Evolutionary conservation across 2,797 vertebrate genomes (phyloP), one percentile per base, ranked within the genome.

Genomic region (Lycodopsis pacificus): DNA sequence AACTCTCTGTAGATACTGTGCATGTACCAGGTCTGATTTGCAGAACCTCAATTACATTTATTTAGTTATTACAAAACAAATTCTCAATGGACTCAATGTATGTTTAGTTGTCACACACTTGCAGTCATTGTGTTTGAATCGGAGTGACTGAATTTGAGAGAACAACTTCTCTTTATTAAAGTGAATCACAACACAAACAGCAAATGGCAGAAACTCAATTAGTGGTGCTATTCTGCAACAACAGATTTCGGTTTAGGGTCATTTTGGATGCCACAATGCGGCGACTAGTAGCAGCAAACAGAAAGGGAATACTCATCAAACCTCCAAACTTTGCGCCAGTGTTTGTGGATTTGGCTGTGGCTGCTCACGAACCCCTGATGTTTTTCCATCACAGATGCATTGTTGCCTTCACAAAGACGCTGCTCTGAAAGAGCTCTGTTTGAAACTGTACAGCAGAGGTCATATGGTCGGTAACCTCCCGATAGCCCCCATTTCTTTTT

Each of bases 351-450:
- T 48, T 76, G 46, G 14, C 30, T 32, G 14, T 32, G 7, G 44
- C 49, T 62, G 44, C 20, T 36, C 11, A 15, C 44, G 8, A 53
- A 81, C 85, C 83, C 88, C 83, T 54, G 85, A 71, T 81, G 86
- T 70, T 90, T 91, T 90, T 68, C 81, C 80, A 90, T 89, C 82
- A 83, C 70, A 19, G 74, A 36, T 38, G 74, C 75, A 88, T 88
- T 87, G 82, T 86, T 73, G 75, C 42, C 66, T 83, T 80, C 64
- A 84, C 82, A 87, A 40, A 65, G 44, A 71, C 51, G 44, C 58
- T 17, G 27, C 42, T 65, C 48, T 72, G 51, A 80, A 65, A 79
- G n/a, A 20, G 15, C 8, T 84, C 22, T 74, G 40, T 84, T 81
- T 72, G 65, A 71, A 84, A 65, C 72, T n/a, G 46, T 62, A 20